These are phyloP conservation scores for Syndactyla subalaris DNA, from an alignment of 2,797 vertebrate genomes.

Conservation along the genomic window DNA sequence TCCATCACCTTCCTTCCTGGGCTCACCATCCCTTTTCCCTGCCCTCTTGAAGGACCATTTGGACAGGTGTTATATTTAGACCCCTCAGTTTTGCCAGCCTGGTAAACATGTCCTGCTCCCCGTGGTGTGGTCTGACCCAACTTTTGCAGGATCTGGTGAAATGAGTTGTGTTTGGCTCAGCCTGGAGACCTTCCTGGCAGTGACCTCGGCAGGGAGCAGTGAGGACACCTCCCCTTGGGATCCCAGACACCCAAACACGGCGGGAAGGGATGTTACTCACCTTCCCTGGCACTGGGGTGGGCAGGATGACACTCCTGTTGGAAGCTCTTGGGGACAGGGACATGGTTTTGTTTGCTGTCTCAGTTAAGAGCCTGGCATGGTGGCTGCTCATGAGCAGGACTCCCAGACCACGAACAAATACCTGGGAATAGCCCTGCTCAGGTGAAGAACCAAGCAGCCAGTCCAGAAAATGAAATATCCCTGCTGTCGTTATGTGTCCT, in stretches of 20 bases:
- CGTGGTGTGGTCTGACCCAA: not conserved
- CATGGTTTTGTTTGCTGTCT: not conserved
- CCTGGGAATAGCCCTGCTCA: not conserved
- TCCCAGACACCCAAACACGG: not conserved
- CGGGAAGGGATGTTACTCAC: not conserved
- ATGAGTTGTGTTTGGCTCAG: slow-evolving; percentile 12
- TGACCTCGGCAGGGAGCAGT: not conserved
- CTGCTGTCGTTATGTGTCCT: not conserved
- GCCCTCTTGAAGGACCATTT: not conserved
- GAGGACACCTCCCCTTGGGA: not conserved
- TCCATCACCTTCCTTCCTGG: not conserved
- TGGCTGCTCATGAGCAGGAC: not conserved
- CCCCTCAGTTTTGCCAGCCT: not conserved
- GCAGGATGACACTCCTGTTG: not conserved
- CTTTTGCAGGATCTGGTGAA: not conserved
- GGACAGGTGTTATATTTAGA: not conserved
- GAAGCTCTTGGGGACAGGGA: not conserved
- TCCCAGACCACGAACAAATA: not conserved
- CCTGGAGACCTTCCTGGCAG: not conserved
- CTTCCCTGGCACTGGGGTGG: not conserved
- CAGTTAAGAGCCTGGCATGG: not conserved
- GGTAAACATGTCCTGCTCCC: not conserved
- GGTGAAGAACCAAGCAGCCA: not conserved
- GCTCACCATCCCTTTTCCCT: not conserved
- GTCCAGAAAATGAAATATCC: not conserved